Evolutionary conservation across 2,888 invertebrate species (phyloP), one percentile per base, ranked within the genome.

Genomic region (Calephelis perditalis): DNA sequence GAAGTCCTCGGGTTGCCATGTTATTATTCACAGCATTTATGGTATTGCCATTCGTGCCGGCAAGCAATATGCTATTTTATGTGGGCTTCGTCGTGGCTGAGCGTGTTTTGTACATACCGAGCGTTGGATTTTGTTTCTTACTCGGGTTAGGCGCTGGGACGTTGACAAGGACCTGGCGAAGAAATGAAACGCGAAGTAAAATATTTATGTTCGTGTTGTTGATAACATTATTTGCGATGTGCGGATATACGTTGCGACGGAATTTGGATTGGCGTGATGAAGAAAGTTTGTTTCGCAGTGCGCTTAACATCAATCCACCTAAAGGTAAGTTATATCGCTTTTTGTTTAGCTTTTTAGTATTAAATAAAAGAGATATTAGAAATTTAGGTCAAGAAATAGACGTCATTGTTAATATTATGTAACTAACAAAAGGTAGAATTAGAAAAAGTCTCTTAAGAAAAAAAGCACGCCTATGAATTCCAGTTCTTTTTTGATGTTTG

Each of bases 21-120:
- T 78, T 95, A 64, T 91, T 94, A 83, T 93, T 94, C 70, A 90
- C 95, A 68, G 94, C 95, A 59, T 94, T 99, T 77, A 92, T 98
- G 78, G 93, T 96, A 70, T 91, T 99, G 71, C 98, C 99, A 65
- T 99, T 98, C 90, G 92, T 99, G 76, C 99, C 98, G 67, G 98
- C 99, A 67, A 96, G 97, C 73, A 99, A 99, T 92, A 91, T 98
- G 73, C 95, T 99, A 86, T 98, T 98, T 91, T 98, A 99, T 86
- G 99, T 99, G 64, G 99, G 99, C 58, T 99, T 99, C 86, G 99
- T 99, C 70, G 96, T 99, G 61, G 99, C 99, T 63, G 99, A 99
- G 89, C 93, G 99, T 68, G 95, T 99, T 69, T 92, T 99, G 68
- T 99, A 99, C 90, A 93, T 99, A 82, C 98, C 99, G 58, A 98